phyloP scores from a whole-genome alignment of 1,140 invertebrate species.

The Zeugodacus cucurbitae region DNA sequence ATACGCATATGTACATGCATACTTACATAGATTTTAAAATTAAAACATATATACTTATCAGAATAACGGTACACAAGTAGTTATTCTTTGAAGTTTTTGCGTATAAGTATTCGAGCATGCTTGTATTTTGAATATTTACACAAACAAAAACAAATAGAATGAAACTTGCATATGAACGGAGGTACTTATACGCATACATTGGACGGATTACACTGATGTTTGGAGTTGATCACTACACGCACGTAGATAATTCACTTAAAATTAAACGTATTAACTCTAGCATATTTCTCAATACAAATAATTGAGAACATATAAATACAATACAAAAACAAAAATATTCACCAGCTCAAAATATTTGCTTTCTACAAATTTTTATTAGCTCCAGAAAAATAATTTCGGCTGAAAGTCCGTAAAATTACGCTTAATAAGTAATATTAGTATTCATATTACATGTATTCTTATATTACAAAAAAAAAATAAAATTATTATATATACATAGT shows the following conservation, averaged over 20 bases:
- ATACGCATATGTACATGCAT: no score
- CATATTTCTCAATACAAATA: not conserved
- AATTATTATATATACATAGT: no score
- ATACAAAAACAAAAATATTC: not conserved
- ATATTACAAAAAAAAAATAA: no score
- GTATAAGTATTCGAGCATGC: not conserved
- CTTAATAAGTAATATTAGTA: no score
- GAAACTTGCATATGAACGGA: not conserved
- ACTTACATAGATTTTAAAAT: not conserved
- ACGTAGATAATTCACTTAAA: not conserved
- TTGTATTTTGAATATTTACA: not conserved
- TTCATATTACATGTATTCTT: no score
- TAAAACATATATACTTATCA: not conserved
- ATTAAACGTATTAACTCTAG: not conserved
- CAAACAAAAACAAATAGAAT: not conserved
- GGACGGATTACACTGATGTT: not conserved
- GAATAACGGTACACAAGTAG: not conserved
- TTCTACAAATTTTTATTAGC: no score
- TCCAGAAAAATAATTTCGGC: not conserved
- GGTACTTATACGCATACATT: not conserved
- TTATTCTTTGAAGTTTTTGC: not conserved
- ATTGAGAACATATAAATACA: not conserved
- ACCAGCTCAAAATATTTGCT: no score
- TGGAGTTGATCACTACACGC: not conserved
- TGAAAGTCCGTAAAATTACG: no score